Conservation (phyloP, 1,140 invertebrate species). For the Glomeris maerens region DNA sequence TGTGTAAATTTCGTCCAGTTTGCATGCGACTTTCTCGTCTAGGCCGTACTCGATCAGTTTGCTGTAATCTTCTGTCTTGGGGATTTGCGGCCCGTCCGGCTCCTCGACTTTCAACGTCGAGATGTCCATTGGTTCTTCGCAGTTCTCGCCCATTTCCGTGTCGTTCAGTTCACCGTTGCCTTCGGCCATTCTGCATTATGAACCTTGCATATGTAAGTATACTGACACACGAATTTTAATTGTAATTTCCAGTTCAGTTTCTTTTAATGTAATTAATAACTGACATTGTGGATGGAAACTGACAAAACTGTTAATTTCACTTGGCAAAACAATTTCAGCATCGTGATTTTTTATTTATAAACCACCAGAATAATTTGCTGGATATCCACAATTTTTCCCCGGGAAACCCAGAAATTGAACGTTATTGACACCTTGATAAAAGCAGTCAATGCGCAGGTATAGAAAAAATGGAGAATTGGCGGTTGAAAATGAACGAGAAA, state of each 20-base stretch:
- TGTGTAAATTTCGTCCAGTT: constrained; percentile 93
- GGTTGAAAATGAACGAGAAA: no score
- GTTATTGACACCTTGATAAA: no score
- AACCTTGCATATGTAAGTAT: no score
- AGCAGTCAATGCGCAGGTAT: no score
- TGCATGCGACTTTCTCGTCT: constrained; percentile 80
- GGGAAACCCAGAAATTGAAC: no score
- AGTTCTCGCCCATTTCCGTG: constrained; percentile 35
- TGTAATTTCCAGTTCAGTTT: not conserved
- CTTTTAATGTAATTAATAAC: no score
- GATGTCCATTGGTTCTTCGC: constrained; percentile 45
- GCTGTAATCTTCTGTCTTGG: constrained; percentile 57
- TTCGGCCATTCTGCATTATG: constrained; percentile 64
- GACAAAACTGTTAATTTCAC: no score
- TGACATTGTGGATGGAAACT: no score
- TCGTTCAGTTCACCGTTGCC: constrained; percentile 77
- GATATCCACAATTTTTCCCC: no score
- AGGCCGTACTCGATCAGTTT: constrained; percentile 77
- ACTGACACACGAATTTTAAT: not conserved
- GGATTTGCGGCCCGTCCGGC: constrained; percentile 32
- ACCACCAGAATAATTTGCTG: not conserved
- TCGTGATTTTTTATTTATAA: not conserved
- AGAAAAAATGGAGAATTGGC: no score
- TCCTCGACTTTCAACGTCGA: constrained; percentile 40
- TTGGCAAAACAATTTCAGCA: not conserved